Percentiles rank a stretch among this genome's conserved stretches.
Evolutionary conservation across 2,113 vertebrate genomes (phyloP).

Genomic region (Eptesicus fuscus): DNA sequence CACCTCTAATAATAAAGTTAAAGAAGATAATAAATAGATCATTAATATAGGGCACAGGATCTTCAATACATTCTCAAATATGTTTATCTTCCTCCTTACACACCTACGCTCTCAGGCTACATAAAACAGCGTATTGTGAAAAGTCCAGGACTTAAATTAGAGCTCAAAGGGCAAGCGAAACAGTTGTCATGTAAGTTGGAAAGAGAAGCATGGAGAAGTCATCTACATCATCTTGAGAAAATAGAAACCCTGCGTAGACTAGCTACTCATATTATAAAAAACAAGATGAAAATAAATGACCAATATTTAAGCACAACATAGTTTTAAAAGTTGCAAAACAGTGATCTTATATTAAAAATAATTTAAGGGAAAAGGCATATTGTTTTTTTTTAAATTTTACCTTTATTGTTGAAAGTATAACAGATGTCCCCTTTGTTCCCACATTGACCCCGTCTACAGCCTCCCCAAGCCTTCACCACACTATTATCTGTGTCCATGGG

Average conservation of each 20-base stretch:
- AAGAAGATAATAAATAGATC: not conserved
- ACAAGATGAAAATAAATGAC: not conserved
- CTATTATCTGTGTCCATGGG: too few species aligned
- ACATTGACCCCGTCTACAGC: too few species aligned
- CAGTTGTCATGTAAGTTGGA: not conserved
- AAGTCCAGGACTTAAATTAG: not conserved
- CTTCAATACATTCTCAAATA: not conserved
- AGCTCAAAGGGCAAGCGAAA: not conserved
- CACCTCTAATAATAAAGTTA: not conserved
- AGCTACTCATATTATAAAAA: not conserved
- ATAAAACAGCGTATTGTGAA: not conserved
- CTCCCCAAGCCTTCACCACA: too few species aligned
- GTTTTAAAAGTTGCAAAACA: not conserved
- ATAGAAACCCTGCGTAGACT: not conserved
- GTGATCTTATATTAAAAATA: not conserved
- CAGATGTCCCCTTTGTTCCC: not conserved
- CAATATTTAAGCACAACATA: not conserved
- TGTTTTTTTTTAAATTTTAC: not conserved
- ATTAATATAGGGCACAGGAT: not conserved
- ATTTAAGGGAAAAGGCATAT: not conserved
- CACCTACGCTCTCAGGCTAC: not conserved
- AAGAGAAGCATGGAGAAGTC: not conserved
- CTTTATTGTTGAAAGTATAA: too few species aligned
- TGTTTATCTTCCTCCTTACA: not conserved
- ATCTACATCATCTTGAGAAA: not conserved